These are phyloP conservation scores for Eriosoma lanigerum DNA, from an alignment of 1,140 invertebrate species.

Conservation along the genomic window DNA sequence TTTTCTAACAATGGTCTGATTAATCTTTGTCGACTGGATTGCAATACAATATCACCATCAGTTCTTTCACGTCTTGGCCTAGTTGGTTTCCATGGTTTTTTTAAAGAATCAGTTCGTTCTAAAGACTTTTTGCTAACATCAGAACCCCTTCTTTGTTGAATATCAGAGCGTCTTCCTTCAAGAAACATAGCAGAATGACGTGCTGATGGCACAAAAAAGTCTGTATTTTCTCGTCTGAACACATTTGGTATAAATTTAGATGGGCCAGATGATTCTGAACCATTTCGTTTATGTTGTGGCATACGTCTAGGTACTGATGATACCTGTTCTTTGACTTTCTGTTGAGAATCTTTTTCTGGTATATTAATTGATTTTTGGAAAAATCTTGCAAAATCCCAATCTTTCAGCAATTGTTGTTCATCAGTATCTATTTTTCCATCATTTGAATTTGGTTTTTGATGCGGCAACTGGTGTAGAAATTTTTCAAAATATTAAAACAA, in stretches of 20 bases:
- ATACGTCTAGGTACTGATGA: constrained; percentile 21
- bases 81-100: constrained; percentile 56
- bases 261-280: constrained; percentile 54
- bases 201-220: constrained; percentile 69
- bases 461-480: constrained; percentile 48
- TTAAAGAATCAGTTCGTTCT: constrained; percentile 39
- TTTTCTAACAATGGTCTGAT: constrained; percentile 59
- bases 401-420: constrained; percentile 73
- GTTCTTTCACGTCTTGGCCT: constrained; percentile 79
- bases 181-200: constrained; percentile 72
- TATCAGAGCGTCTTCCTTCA: constrained; percentile 66
- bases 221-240: constrained; percentile 79
- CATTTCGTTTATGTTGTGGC: constrained; percentile 54
- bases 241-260: constrained; percentile 61
- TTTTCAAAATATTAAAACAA: constrained; percentile 50
- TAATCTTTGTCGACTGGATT: constrained; percentile 58
- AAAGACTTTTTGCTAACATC: constrained; percentile 48
- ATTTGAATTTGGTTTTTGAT: constrained; percentile 39
- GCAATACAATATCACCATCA: constrained; percentile 78
- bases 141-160: constrained; percentile 46
- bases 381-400: constrained; percentile 81
- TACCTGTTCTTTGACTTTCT: constrained; percentile 21
- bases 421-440: constrained; percentile 61
- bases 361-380: constrained; percentile 66
- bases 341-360: constrained; percentile 50